Conservation (phyloP, 2,888 invertebrate species). For the Drosophila colorata region DNA sequence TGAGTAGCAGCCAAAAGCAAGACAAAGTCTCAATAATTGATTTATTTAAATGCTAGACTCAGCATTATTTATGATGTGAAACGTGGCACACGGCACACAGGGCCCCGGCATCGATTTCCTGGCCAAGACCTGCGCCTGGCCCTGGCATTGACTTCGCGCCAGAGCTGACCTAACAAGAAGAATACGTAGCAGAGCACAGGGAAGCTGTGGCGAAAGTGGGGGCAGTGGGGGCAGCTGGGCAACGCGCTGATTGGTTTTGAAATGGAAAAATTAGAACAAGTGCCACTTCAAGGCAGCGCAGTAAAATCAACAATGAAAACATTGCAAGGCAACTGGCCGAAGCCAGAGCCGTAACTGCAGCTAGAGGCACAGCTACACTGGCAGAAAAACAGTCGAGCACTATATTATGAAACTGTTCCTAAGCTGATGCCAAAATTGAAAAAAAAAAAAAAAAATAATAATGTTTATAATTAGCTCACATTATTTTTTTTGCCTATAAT, state of each 20-base stretch:
- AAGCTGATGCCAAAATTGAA: too few species aligned
- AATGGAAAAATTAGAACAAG: constrained; percentile 79
- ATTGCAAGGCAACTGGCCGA: constrained; percentile 43
- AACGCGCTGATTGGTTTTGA: constrained; percentile 72
- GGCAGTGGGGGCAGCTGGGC: constrained; percentile 6
- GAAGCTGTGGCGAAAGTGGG: background rate
- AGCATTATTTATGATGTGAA: constrained; percentile 74
- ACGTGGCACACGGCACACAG: constrained; percentile 18
- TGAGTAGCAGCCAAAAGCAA: constrained; percentile 59
- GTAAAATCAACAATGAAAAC: constrained; percentile 79
- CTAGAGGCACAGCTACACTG: constrained; percentile 9
- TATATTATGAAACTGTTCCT: too few species aligned
- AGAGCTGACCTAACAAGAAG: constrained; percentile 17
- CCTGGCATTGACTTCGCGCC: constrained; percentile 30
- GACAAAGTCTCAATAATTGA: constrained; percentile 64
- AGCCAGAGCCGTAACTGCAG: constrained; percentile 17
- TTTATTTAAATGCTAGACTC: constrained; percentile 68
- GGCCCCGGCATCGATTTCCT: constrained; percentile 47
- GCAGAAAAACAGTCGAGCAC: background rate
- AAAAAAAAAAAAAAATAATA: too few species aligned
- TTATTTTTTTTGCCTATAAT: too few species aligned
- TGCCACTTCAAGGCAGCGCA: constrained; percentile 65
- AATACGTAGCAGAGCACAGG: background rate
- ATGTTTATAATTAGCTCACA: too few species aligned
- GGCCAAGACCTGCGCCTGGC: constrained; percentile 17